Base-by-base conservation (phyloP, 35 echinoderm and acorn worm genomes). In the Holothuria glaberrima region DNA sequence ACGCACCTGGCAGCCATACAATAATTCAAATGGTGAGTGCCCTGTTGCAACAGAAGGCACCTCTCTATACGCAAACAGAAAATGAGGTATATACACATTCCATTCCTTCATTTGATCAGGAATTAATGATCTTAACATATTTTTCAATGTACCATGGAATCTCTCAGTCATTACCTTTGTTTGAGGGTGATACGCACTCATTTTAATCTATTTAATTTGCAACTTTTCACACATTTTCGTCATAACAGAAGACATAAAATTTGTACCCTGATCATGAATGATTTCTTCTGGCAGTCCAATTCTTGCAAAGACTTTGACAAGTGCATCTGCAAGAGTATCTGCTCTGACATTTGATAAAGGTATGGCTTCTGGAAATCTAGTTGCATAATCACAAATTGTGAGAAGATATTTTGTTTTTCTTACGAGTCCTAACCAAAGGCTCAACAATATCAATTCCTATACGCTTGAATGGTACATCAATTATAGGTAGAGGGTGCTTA, bases 401-500 rank as follows among this genome's bases (percentile, higher is more conserved):
- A 90, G 32, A 20, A 79, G 25, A 25, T 41, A 41, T 41, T 75
- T n/a, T 77, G 5, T 60, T 90, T 38, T 50, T 33, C 34, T 52
- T 75, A 58, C 28, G 1, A 19, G 88, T 77, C 33, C 16, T 59
- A 38, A 12, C 6, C 20, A 89, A 31, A 2, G 71, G 88, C 58
- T 69, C 88, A 77, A 90, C 88, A 90, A 71, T 75, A 79, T 90
- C 88, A 18, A 77, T 77, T 41, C 33, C 48, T 26, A 90, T 73
- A 24, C 52, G 30, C 38, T 50, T 56, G 48, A 90, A 90, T 59
- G 88, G 72, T 0, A 31, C 35, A 90, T 90, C 56, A 79, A 90
- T 75, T 21, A 60, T 30, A 2, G 88, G 71, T 25, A 90, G 24
- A 77, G 71, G 88, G 60, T 24, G 48, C 48, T 90, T 90, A 31